A percentile compares a stretch with the other conserved stretches of the same genome.
Conservation (phyloP, 2,113 vertebrate species). For the Calypte anna region DNA sequence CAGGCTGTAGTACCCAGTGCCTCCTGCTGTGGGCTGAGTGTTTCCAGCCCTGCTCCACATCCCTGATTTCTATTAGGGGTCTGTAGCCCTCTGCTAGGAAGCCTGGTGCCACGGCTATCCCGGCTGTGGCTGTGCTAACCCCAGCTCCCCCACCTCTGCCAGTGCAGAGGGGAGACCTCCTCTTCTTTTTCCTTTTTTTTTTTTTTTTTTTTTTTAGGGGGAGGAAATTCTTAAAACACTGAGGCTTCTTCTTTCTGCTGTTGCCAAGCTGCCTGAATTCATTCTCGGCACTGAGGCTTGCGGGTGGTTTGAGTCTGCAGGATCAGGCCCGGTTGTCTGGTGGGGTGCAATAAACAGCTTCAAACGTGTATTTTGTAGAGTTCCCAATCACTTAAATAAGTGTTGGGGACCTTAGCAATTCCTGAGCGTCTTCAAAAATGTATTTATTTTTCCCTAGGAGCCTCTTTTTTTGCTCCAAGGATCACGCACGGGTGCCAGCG, state of each 20-base stretch:
- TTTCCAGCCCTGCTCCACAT: not conserved
- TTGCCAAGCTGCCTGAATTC: not conserved
- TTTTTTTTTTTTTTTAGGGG: not conserved
- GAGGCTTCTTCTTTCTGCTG: not conserved
- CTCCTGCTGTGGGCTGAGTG: not conserved
- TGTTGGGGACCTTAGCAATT: not conserved
- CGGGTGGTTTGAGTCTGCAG: not conserved
- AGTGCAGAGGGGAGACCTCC: fast-evolving
- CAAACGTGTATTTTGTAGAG: not conserved
- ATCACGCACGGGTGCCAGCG: fast-evolving
- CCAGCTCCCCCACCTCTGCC: not conserved
- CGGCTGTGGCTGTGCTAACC: fast-evolving
- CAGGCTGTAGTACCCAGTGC: not conserved
- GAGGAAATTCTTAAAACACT: not conserved
- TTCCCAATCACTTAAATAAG: not conserved
- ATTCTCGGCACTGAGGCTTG: not conserved
- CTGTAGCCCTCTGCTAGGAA: not conserved
- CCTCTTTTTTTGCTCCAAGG: not conserved
- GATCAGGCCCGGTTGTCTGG: not conserved
- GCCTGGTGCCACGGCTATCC: fast-evolving
- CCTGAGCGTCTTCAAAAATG: fast-evolving
- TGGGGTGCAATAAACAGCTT: not conserved
- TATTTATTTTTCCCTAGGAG: not conserved
- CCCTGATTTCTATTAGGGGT: not conserved
- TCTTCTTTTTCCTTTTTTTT: not conserved